Base-by-base conservation (phyloP, 2,888 invertebrate genomes). In the Pachliopta kotzebuea region DNA sequence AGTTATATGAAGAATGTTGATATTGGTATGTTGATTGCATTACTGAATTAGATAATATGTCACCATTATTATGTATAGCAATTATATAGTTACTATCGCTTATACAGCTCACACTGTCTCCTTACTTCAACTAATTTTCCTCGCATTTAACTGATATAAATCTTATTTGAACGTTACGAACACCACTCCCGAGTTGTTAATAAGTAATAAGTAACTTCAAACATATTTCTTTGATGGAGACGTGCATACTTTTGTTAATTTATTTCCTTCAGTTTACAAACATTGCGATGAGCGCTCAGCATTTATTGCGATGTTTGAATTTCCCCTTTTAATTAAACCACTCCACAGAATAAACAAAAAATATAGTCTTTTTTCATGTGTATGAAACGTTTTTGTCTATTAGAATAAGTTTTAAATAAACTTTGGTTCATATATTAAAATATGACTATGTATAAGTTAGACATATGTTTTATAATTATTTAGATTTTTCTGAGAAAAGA, bases 171-270 rank as follows among this genome's bases (percentile, higher is more conserved):
- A 20, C 21, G 21, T n/a, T 52, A 52, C 11, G 21, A 21, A 52
- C 50, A 52, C 21, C 11, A 20, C 11, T 52, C 21, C 4, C 14
- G 20, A n/a, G 50, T 50, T 21, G 50, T 52, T 21, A 23, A 52
- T 20, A 50, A 50, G 6, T 21, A 23, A 52, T 52, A 45, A 45
- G 50, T 52, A 14, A 21, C 7, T 21, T 20, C 21, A 23, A 23
- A 52, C 9, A 52, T 11, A 20, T 52, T 52, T 21, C 20, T 52
- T 52, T 54, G 23, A 54, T 54, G 24, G 26, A 54, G 54, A 54
- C 52, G 11, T 4, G 23, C 23, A 52, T 52, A 52, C 18, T 23
- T 55, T 26, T 29, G n/a, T 29, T 56, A 6, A 56, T 56, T 20
- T 37, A 56, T 52, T 52, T 21, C 50, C 50, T 52, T 21, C 9